phyloP scores from a whole-genome alignment of 2,797 vertebrate genomes.

The Nothura maculosa region DNA sequence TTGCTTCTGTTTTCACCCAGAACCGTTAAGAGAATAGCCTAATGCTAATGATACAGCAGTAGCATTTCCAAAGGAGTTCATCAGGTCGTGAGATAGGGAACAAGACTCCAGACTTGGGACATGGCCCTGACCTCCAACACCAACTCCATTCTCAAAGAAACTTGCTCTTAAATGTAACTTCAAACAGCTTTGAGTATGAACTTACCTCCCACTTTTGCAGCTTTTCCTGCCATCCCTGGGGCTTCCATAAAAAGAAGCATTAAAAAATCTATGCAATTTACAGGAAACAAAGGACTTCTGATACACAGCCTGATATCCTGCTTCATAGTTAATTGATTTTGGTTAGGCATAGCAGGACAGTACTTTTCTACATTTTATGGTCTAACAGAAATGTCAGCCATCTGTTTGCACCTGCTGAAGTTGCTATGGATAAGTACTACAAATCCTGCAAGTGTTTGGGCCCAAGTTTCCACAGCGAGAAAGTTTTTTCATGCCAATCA shows the following conservation, averaged over 20 bases:
- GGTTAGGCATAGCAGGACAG: constrained; percentile 50
- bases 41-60: not conserved
- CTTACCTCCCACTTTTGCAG: not conserved
- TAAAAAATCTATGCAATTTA: not conserved
- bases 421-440: constrained; percentile 19
- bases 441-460: constrained; percentile 26
- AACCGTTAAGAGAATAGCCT: not conserved
- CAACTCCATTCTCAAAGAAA: not conserved
- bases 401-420: constrained; percentile 74
- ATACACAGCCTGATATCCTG: constrained; percentile 40
- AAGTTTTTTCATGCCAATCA: not conserved
- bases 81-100: not conserved
- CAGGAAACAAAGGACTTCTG: constrained; percentile 45
- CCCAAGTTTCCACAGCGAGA: not conserved
- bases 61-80: not conserved
- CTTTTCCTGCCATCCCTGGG: not conserved
- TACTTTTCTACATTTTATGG: constrained; percentile 53
- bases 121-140: not conserved
- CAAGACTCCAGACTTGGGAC: not conserved
- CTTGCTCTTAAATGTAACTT: not conserved
- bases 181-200: not conserved
- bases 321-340: constrained; percentile 49
- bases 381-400: constrained; percentile 73
- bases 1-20: not conserved
- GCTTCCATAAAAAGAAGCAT: constrained; percentile 3